These are phyloP conservation scores for Temnothorax unifasciatus DNA, from an alignment of 2,888 invertebrate genomes.

Conservation along the genomic window DNA sequence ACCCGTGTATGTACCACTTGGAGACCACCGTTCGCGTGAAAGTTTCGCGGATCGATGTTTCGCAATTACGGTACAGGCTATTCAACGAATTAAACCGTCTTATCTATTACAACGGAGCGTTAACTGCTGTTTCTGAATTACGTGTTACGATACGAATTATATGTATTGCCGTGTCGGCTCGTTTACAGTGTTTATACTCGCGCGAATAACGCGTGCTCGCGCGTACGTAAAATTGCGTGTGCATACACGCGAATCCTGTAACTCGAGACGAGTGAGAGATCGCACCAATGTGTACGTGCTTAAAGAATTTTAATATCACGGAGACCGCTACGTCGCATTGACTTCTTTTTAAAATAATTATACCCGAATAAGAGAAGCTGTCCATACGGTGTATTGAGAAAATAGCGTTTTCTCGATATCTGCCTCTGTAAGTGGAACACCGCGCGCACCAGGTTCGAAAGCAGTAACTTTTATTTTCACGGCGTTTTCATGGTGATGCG, in stretches of 20 bases:
- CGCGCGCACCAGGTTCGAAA: not conserved
- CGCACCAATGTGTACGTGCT: not conserved
- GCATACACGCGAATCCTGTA: slow-evolving; percentile 6
- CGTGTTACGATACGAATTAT: slow-evolving; percentile 16
- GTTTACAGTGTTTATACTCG: not conserved
- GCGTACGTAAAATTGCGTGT: slow-evolving; percentile 28
- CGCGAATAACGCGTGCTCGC: slow-evolving; percentile 3
- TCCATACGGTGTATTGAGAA: not conserved
- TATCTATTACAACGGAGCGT: slow-evolving; percentile 47
- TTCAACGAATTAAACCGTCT: slow-evolving; percentile 39
- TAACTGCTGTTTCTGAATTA: slow-evolving; percentile 29
- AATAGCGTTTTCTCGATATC: slow-evolving; percentile 5
- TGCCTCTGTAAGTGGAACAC: not conserved
- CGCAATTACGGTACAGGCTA: slow-evolving; percentile 29
- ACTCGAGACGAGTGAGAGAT: slow-evolving; percentile 7
- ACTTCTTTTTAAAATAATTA: slow-evolving; percentile 8
- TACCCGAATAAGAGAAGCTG: not conserved
- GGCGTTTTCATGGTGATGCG: not conserved
- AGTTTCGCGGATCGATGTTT: slow-evolving; percentile 33
- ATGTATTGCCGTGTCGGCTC: not conserved
- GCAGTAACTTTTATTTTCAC: slow-evolving; percentile 31
- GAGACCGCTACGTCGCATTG: not conserved
- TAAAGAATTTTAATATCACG: not conserved
- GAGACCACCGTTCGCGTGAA: slow-evolving; percentile 24
- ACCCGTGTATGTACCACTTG: not conserved